Percentiles rank a stretch among this genome's conserved stretches.
Conservation (phyloP, 2,113 vertebrate species). For the Genyomyrus donnyi region DNA sequence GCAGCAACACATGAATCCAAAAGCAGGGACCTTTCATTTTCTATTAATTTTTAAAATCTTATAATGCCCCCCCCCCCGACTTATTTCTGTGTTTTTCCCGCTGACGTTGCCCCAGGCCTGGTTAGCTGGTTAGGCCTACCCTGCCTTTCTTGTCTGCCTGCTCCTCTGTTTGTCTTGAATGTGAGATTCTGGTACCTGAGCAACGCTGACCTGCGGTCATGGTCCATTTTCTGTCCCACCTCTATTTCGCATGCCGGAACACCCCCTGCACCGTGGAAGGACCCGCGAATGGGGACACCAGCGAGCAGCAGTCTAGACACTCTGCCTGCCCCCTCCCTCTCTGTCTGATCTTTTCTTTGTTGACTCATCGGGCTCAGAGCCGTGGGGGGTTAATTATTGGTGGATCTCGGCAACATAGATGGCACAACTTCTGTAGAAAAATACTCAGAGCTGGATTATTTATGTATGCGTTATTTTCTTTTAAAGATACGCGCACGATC, state of each 20-base stretch:
- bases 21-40: not conserved
- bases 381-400: not conserved
- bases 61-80: not conserved
- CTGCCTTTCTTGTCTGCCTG: not conserved
- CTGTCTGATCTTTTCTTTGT: not conserved
- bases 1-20: not conserved
- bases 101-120: not conserved
- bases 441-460: not conserved
- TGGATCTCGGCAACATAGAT: not conserved
- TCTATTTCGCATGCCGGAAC: not conserved
- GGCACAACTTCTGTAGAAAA: not conserved
- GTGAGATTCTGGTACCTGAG: not conserved
- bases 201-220: not conserved
- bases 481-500: not conserved
- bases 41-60: not conserved
- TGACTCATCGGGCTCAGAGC: not conserved
- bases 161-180: not conserved
- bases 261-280: not conserved
- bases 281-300: not conserved
- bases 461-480: not conserved
- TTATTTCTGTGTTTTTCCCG: not conserved
- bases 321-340: not conserved
- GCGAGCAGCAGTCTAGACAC: not conserved
- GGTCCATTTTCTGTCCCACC: not conserved
- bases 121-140: not conserved